Evolutionary conservation across 30 jellyfish, hydroid and myxozoan species (phyloP), one percentile per base, ranked within the genome.

Genomic region (Chrysaora quinquecirrha): DNA sequence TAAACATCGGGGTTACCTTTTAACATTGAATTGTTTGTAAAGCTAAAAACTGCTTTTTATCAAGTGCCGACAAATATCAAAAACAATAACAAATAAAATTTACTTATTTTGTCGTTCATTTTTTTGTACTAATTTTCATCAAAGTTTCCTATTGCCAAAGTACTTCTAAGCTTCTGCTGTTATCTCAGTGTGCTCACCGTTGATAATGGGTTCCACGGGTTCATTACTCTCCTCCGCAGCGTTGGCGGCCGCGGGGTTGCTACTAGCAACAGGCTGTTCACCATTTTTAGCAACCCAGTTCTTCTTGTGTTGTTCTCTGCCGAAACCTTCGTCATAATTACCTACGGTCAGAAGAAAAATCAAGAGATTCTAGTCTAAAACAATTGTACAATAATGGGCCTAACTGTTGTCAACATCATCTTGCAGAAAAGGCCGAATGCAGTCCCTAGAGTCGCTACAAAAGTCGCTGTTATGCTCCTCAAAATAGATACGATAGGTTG

Each of bases 311-410:
- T 87, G 96, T 64, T 87, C 89, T 32, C 96, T 49, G 18, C 96
- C 96, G 30, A 87, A 87, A 1, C 96, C 96, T 85, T 87, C 96
- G 83, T 87, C 96, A 56, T 87, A 87, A 47, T 87, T 87, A 0
- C 96, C 96, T 87, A 46, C 9, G 20, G n/a, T 32, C n/a, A n/a
- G n/a, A n/a, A 12, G 30, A 84, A 71, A 21, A 32, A 22, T 54
- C 29, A 33, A 9, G 61, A 14, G 2, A 80, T 31, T 9, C 21
- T 18, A 19, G 46, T 14, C 0, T 1, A 11, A 30, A 18, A 35
- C 9, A 30, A 4, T 2, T 23, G 19, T 21, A 24, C 24, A 69
- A 47, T 7, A 31, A 6, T 20, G 20, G 9, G 1, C 58, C 58
- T 43, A 43, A 43, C 16, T 43, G 9, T 9, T 43, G 58, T 43